phyloP scores from a whole-genome alignment of 2,113 vertebrate genomes.

The Heterotis niloticus region DNA sequence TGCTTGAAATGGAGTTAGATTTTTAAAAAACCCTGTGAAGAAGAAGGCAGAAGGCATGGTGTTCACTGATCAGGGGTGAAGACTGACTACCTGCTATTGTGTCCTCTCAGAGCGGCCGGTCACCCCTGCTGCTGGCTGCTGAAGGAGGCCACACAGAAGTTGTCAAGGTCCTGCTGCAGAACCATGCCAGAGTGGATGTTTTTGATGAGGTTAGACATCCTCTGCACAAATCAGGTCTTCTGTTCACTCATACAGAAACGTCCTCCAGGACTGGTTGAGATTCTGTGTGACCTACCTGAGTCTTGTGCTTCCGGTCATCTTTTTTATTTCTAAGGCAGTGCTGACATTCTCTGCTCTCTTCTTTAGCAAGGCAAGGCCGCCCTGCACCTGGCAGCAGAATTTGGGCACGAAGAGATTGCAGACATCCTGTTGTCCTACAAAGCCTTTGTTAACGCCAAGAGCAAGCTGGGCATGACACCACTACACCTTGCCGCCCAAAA shows the following conservation, averaged over 20 bases:
- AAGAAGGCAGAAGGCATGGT: not conserved
- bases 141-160: constrained; percentile 51
- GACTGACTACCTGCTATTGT: not conserved
- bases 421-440: constrained; percentile 55
- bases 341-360: not conserved
- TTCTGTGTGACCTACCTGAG: no score
- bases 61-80: not conserved
- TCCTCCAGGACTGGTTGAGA: not conserved
- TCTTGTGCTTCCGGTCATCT: no score
- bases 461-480: constrained; percentile 55
- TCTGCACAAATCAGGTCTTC: not conserved
- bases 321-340: no score
- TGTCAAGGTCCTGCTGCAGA: constrained; percentile 48
- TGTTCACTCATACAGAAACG: not conserved
- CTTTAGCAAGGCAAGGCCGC: constrained; percentile 56
- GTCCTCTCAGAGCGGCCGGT: constrained; percentile 49
- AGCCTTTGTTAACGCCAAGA: constrained; percentile 58
- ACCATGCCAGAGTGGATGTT: constrained; percentile 54
- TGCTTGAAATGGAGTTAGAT: not conserved
- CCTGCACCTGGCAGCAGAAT: constrained; percentile 52
- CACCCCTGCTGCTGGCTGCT: constrained; percentile 53
- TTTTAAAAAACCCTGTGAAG: not conserved
- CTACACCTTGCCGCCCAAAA: constrained; percentile 54
- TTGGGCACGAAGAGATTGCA: constrained; percentile 49
- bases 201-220: constrained; percentile 54